A percentile compares a stretch with the other conserved stretches of the same genome.
Conservation (phyloP, 2,888 invertebrate genomes). For the Kuschelorhynchus macadamiae region DNA sequence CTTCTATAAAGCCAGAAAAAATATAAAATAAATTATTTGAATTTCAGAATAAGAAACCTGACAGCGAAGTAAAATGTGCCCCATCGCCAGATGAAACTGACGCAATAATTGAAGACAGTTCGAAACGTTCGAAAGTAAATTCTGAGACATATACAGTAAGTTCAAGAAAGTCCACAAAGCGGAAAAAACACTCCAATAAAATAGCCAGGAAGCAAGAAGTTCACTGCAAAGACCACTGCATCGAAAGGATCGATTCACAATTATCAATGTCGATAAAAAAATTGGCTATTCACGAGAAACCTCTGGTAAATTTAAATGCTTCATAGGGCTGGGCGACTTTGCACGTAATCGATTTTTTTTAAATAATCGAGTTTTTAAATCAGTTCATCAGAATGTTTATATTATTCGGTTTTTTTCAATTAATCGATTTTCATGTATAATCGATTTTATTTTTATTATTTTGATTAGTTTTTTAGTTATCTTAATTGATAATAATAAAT, state of each 20-base stretch:
- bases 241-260: conserved; percentile 63
- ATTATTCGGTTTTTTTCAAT: no score
- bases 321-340: no score
- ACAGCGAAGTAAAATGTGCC: not conserved
- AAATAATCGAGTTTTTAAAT: no score
- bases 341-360: no score
- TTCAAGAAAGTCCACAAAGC: conserved; percentile 15
- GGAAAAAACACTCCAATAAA: conserved; percentile 9
- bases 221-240: conserved; percentile 65
- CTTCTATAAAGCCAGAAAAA: no score
- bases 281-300: conserved; percentile 62
- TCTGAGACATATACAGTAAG: conserved; percentile 7
- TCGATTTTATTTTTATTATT: no score
- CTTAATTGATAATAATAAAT: no score
- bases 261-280: conserved; percentile 62
- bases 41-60: conserved; percentile 9
- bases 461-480: no score
- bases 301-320: conserved; percentile 44
- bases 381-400: no score
- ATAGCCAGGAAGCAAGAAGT: conserved; percentile 50
- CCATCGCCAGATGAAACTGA: not conserved
- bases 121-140: not conserved
- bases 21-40: no score
- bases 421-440: no score
- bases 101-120: not conserved